Evolutionary conservation across 35 echinoderm and acorn worm genomes (phyloP), one percentile per base, ranked within the genome.

Genomic region (Apostichopus parvimensis): DNA sequence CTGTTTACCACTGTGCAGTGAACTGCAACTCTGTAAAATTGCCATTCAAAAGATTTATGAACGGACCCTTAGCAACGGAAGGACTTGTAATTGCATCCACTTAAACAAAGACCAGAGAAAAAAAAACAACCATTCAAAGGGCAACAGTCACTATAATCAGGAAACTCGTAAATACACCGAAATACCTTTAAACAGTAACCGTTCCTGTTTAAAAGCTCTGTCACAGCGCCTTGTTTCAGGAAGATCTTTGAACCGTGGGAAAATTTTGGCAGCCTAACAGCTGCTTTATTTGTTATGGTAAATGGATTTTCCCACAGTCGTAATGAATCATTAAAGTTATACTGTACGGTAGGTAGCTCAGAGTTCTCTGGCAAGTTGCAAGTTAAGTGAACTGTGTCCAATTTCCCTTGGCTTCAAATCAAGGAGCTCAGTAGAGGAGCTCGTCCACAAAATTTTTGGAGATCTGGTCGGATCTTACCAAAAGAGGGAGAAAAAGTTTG

Each of bases 231-330:
- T 53, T 45, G n/a, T 24, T 53, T 52, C 52, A 54, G 25, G 53
- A 45, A 54, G 79, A 9, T 80, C 7, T 45, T 9, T 4, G 25
- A 53, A 80, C 79, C 79, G 79, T 80, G 79, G 79, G 79, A 80
- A 80, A 80, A 80, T 2, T 80, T 25, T 80, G 20, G 13, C 25
- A 14, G 79, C 79, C 28, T 15, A 53, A 6, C 79, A 80, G 79
- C 79, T 80, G 79, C 13, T 54, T 26, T 80, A 7, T 23, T 5
- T 52, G 7, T 52, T 80, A 23, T 26, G 22, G 53, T 68, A 68
- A 68, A 68, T 68, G 53, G 79, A 14, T 80, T 80, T 80, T 80
- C 79, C 79, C 79, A 80, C 79, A 21, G 52, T 23, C 13, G 25
- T 7, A 14, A 25, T 34, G 28, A 52, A 80, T 14, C 8, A 68